Evolutionary conservation across 2,113 vertebrate genomes (phyloP).

Genomic region (Oryzias celebensis): DNA sequence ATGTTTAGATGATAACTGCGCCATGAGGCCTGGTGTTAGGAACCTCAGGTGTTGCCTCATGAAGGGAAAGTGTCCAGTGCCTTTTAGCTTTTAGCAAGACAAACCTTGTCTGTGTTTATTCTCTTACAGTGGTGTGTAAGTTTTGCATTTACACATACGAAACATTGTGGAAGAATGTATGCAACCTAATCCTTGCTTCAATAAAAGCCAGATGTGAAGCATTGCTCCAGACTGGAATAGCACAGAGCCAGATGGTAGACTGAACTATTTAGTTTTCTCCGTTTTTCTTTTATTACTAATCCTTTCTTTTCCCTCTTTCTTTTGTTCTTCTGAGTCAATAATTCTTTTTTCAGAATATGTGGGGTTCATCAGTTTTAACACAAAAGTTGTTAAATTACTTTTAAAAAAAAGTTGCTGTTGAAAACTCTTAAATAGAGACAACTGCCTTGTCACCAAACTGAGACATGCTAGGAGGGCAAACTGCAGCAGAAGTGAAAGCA

Average conservation of each 20-base stretch:
- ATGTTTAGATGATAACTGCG: constrained; percentile 25
- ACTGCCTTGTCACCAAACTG: constrained; percentile 13
- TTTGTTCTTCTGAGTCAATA: not conserved
- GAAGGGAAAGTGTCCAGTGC: constrained; percentile 38
- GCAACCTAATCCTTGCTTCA: constrained; percentile 66
- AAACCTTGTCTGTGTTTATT: constrained; percentile 4
- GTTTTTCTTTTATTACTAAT: not conserved
- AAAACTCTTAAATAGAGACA: constrained; percentile 11
- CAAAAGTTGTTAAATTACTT: not conserved
- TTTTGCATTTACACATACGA: constrained; percentile 58
- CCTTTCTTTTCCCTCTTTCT: not conserved
- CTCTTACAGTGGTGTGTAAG: constrained; percentile 29
- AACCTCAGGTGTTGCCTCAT: constrained; percentile 32
- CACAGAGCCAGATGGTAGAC: constrained; percentile 31
- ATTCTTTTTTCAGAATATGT: not conserved
- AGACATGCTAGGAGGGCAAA: constrained; percentile 8
- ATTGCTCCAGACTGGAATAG: constrained; percentile 38
- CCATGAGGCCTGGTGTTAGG: constrained; percentile 29
- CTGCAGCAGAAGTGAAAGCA: constrained; percentile 18
- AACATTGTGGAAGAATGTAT: constrained; percentile 46
- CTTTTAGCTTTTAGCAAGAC: constrained; percentile 26
- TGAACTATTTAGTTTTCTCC: constrained; percentile 2
- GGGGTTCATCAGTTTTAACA: not conserved
- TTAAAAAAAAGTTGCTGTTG: not conserved
- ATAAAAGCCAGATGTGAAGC: constrained; percentile 79